Percentiles rank a stretch among this genome's conserved stretches.
phyloP scores from a whole-genome alignment of 92 coral and sea anemone genomes.

The Palythoa grandiflora region DNA sequence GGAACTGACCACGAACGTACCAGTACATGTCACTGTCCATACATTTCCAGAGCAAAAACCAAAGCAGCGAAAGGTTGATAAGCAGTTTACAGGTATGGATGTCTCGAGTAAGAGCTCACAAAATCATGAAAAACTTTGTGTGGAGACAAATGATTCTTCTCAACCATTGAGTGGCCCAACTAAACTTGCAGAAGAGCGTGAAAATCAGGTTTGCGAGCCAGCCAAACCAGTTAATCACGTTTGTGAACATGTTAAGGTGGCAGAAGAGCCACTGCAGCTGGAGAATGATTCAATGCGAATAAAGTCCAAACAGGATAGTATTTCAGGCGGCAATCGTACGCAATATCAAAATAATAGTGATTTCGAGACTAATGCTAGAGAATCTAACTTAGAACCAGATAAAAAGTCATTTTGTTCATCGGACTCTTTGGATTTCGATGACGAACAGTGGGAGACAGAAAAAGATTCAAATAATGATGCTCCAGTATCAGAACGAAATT shows the following conservation, averaged over 20 bases:
- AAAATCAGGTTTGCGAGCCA: neutral
- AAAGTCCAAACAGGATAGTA: neutral
- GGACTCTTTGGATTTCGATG: constrained; percentile 45
- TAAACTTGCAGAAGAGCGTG: neutral
- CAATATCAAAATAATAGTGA: constrained; percentile 49
- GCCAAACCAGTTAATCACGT: neutral
- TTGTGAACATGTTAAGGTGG: neutral
- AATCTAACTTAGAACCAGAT: constrained; percentile 2
- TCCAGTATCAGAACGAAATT: neutral
- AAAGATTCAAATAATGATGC: neutral
- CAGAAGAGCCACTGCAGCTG: too few relatives aligned
- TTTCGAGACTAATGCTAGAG: constrained; percentile 24
- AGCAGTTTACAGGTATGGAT: neutral
- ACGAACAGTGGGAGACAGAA: constrained; percentile 27
- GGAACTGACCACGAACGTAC: neutral
- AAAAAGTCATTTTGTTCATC: constrained; percentile 49
- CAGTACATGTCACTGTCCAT: constrained; percentile 15
- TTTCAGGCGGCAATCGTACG: constrained; percentile 35
- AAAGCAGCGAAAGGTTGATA: constrained; percentile 2
- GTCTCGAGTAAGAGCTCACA: neutral
- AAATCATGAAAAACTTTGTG: neutral
- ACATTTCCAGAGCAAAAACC: neutral
- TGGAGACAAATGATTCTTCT: neutral
- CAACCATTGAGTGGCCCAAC: neutral
- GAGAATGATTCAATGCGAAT: neutral